A percentile compares a stretch with the other conserved stretches of the same genome.
phyloP scores from a whole-genome alignment of 2,113 vertebrate species.

The Miniopterus natalensis region DNA sequence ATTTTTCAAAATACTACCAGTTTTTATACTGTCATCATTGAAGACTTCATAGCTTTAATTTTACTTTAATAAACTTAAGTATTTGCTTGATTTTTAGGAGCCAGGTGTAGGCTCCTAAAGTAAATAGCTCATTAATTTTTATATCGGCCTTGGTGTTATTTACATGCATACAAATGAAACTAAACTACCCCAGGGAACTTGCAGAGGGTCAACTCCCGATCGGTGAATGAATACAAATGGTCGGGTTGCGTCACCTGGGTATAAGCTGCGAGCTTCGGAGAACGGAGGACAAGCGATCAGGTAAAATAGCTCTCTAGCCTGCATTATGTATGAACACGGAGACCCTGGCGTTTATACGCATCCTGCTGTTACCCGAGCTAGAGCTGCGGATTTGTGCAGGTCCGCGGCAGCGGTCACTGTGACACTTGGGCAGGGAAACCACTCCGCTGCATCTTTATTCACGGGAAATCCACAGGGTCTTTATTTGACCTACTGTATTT shows the following conservation, averaged over 20 bases:
- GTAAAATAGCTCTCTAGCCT: neutral
- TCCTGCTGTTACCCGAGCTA: neutral
- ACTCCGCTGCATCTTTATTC: conserved; percentile 2
- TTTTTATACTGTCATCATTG: conserved; percentile 26
- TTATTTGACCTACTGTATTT: neutral
- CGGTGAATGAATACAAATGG: conserved; percentile 67
- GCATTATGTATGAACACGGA: conserved; percentile 71
- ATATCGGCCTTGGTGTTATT: conserved; percentile 68
- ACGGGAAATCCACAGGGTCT: neutral
- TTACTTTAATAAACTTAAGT: conserved; percentile 69
- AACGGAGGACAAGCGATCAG: conserved; percentile 61
- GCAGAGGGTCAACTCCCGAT: conserved; percentile 65
- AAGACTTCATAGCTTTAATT: conserved; percentile 54
- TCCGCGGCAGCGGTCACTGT: neutral
- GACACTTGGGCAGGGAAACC: neutral
- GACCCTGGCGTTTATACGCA: conserved; percentile 50
- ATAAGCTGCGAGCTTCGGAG: conserved; percentile 63
- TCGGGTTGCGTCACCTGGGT: conserved; percentile 71
- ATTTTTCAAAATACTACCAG: neutral
- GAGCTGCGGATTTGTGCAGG: neutral
- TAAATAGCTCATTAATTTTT: conserved; percentile 82
- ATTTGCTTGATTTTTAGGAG: conserved; percentile 53
- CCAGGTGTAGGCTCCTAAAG: conserved; percentile 16
- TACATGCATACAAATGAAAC: conserved; percentile 78
- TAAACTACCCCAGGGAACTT: conserved; percentile 73